These are phyloP conservation scores for Arenaria interpres DNA, from an alignment of 2,113 vertebrate species.

Conservation along the genomic window DNA sequence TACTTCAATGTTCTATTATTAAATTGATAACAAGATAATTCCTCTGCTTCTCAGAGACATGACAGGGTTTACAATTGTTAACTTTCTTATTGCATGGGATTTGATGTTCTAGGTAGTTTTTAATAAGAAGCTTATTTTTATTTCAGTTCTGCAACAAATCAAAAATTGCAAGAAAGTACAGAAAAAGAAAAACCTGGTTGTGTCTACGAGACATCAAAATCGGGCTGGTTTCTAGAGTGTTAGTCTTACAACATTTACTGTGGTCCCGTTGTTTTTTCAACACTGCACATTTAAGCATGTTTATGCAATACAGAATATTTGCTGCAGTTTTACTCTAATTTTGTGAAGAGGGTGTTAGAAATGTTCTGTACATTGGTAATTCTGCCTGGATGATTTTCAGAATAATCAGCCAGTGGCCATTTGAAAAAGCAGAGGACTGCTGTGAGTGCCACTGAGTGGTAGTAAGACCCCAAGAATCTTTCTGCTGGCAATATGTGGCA, in stretches of 20 bases:
- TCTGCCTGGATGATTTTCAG: neutral
- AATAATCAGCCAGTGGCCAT: neutral
- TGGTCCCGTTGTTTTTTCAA: neutral
- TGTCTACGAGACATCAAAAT: neutral
- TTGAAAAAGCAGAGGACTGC: neutral
- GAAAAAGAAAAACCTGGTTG: constrained; percentile 42
- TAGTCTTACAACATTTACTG: neutral
- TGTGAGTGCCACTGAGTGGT: neutral
- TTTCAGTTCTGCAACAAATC: constrained; percentile 66
- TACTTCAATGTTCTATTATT: constrained; percentile 85
- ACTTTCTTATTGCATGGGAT: constrained; percentile 77
- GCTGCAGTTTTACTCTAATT: neutral
- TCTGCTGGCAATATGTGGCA: neutral
- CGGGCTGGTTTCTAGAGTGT: neutral
- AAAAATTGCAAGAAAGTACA: constrained; percentile 41
- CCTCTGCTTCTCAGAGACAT: constrained; percentile 81
- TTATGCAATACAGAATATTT: neutral
- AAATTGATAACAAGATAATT: constrained; percentile 93
- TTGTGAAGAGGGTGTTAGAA: neutral
- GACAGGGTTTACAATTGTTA: constrained; percentile 81
- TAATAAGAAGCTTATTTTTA: constrained; percentile 79
- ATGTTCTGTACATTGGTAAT: neutral
- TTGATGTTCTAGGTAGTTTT: constrained; percentile 77
- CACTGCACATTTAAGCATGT: neutral
- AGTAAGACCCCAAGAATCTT: neutral